Conservation (phyloP, 1,140 invertebrate species). For the Mercenaria mercenaria region DNA sequence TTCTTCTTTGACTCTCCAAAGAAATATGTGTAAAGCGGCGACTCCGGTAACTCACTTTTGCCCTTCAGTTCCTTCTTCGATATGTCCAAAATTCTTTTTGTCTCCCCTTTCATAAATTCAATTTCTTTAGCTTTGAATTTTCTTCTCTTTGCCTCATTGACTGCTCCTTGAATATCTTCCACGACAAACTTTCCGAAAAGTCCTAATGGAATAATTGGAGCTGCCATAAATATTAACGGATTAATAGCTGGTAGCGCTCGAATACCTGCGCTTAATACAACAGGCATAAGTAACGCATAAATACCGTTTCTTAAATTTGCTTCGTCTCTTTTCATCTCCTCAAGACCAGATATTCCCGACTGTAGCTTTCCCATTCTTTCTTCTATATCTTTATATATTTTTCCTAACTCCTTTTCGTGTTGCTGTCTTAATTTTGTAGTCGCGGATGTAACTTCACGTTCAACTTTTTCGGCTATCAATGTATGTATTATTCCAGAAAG, state of each 20-base stretch:
- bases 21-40: not conserved
- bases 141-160: constrained; percentile 6
- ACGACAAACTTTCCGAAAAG: not conserved
- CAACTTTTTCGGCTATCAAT: constrained; percentile 23
- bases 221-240: not conserved
- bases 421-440: not conserved
- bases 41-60: not conserved
- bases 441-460: not conserved
- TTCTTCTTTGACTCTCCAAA: not conserved
- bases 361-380: not conserved
- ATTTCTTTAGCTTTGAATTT: not conserved
- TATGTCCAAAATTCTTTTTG: not conserved
- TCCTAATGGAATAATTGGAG: not conserved
- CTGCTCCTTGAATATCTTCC: constrained; percentile 7
- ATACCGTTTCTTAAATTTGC: not conserved
- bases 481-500: not conserved
- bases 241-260: not conserved
- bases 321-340: not conserved
- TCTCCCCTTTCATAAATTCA: constrained; percentile 5
- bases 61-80: not conserved
- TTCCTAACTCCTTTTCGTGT: not conserved
- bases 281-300: not conserved
- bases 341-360: not conserved
- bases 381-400: not conserved
- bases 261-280: not conserved